Base-by-base conservation (phyloP, 2,888 invertebrate genomes). In the Pseudococcus longispinus region DNA sequence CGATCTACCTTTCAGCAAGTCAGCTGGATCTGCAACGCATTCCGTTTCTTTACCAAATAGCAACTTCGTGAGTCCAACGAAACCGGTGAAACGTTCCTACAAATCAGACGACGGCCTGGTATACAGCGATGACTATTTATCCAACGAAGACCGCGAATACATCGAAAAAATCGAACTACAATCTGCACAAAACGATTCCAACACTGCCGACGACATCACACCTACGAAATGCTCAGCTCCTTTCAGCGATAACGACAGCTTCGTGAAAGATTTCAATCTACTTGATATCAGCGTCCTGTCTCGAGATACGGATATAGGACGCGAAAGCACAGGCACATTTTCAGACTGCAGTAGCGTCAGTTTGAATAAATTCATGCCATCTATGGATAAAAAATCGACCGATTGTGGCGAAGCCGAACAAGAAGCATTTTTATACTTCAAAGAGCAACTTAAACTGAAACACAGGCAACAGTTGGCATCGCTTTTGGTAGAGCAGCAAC, bases 291-390 rank as follows among this genome's bases (percentile, higher is more conserved):
- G 74, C 29, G 26, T 46, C 18, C 9, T 42, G 23, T 37, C 37
- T 70, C 46, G 44, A 42, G 85, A 85, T 18, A 37, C 23, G 15
- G 70, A 74, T 20, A 29, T 74, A 0, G 51, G 77, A 11, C 23
- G 77, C 3, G 84, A 84, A 65, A 84, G 84, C 23, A 77, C 37
- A 65, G 51, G 84, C 13, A 74, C 77, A 20, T 80, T 80, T 42
- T 86, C 86, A 13, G 86, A 86, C 26, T 86, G 86, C 20, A 86
- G 86, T 20, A 86, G 86, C 86, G 86, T 86, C 42, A 86, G 86
- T 32, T 77, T 86, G 18, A 80, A 51, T 55, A 86, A 86, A 80
- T 86, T 86, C 32, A 44, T 86, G 4, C 77, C 77, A 20, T 18
- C 77, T 18, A 26, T 46, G 18, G 74, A 80, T 23, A 80, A 42